Conservation (phyloP, 2,888 invertebrate species). For the Brenthis daphne region DNA sequence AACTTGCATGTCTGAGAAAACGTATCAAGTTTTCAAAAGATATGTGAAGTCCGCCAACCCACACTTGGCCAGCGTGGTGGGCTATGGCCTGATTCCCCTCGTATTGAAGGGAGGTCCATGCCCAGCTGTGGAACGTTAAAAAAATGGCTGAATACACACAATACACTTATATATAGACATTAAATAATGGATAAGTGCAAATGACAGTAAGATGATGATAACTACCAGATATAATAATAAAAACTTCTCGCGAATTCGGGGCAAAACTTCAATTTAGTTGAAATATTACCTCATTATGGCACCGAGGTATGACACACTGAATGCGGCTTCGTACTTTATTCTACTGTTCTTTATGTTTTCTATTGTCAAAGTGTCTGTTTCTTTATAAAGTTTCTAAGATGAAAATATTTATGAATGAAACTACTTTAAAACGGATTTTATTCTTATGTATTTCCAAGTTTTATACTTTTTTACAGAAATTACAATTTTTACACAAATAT, state of each 20-base stretch:
- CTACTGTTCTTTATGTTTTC: constrained; percentile 29
- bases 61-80: too few relatives aligned
- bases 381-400: neutral
- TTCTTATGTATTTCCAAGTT: too few relatives aligned
- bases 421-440: neutral
- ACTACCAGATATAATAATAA: constrained; percentile 43
- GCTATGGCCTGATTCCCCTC: too few relatives aligned
- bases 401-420: neutral
- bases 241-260: constrained; percentile 47
- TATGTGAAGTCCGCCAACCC: too few relatives aligned
- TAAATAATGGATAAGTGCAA: constrained; percentile 30
- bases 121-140: too few relatives aligned
- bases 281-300: constrained; percentile 50
- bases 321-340: constrained; percentile 35
- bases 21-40: too few relatives aligned
- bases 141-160: too few relatives aligned
- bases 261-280: constrained; percentile 48
- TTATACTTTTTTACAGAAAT: too few relatives aligned
- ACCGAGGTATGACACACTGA: constrained; percentile 40
- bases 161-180: neutral
- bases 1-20: too few relatives aligned
- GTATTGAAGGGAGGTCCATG: too few relatives aligned
- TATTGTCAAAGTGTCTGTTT: constrained; percentile 23
- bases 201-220: constrained; percentile 38
- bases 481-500: too few relatives aligned